These are phyloP conservation scores for Thera britannica DNA, from an alignment of 2,888 invertebrate species.

Conservation along the genomic window DNA sequence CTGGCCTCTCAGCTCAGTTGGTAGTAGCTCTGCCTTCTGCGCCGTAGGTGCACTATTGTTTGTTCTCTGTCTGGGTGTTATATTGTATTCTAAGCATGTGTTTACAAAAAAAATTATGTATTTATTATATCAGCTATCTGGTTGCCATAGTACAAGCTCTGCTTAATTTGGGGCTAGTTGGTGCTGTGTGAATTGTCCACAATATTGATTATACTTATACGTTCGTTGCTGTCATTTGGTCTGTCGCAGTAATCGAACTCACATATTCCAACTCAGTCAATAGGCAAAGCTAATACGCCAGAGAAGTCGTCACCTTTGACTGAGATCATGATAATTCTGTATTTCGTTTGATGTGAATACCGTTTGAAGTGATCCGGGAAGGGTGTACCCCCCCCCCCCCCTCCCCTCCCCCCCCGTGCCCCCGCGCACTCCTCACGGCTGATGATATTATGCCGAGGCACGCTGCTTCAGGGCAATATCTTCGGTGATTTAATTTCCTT, in stretches of 20 bases:
- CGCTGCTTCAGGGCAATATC: slow-evolving; percentile 54
- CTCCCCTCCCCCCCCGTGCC: slow-evolving; percentile 30
- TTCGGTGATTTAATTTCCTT: slow-evolving; percentile 60
- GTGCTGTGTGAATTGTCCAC: no score
- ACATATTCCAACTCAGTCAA: neutral
- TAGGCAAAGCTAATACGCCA: neutral
- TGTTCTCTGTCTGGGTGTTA: no score
- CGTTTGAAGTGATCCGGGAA: slow-evolving; percentile 32
- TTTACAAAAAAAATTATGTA: no score
- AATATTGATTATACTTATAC: no score
- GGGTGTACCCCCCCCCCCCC: slow-evolving; percentile 37
- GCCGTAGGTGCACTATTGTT: no score
- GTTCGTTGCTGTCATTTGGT: no score
- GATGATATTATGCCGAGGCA: slow-evolving; percentile 49
- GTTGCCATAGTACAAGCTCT: no score
- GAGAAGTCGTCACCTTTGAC: neutral
- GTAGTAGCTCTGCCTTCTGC: no score
- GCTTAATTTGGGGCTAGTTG: no score
- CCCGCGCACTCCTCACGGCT: slow-evolving; percentile 22
- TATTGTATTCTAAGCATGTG: no score
- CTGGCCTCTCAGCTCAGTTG: no score
- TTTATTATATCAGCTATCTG: no score
- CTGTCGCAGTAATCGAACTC: neutral
- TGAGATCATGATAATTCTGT: slow-evolving; percentile 14
- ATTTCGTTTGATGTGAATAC: slow-evolving; percentile 13